A percentile compares a stretch with the other conserved stretches of the same genome.
Conservation (phyloP, 2,888 invertebrate genomes). For the Noctua comes region DNA sequence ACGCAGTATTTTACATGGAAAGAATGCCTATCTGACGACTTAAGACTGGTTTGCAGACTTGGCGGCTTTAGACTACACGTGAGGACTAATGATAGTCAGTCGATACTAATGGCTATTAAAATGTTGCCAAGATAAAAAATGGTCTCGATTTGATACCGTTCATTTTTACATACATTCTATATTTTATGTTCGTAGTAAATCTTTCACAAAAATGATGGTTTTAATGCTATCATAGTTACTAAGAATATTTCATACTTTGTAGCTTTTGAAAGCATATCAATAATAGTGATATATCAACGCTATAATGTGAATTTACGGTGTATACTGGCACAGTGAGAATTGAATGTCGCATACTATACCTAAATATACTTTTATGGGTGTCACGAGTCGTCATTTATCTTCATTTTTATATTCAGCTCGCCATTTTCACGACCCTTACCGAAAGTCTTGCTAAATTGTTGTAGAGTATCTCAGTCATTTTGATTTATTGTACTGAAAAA, state of each 20-base stretch:
- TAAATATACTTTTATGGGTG: conserved; percentile 60
- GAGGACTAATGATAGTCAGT: not conserved
- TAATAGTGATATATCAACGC: conserved; percentile 34
- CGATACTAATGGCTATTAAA: not conserved
- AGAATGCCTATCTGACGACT: not conserved
- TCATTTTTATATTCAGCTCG: conserved; percentile 56
- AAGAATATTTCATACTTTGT: conserved; percentile 5
- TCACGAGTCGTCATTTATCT: conserved; percentile 59
- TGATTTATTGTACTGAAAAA: conserved; percentile 8
- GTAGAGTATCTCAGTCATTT: conserved; percentile 27
- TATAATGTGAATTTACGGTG: conserved; percentile 50
- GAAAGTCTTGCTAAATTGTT: conserved; percentile 30
- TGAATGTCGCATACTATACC: conserved; percentile 53
- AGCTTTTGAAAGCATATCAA: conserved; percentile 32
- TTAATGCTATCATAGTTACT: conserved; percentile 1
- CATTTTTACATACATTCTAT: not conserved
- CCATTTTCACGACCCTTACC: conserved; percentile 48
- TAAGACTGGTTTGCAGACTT: not conserved
- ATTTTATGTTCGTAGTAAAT: not conserved
- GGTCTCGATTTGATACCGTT: not conserved
- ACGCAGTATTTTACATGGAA: not conserved
- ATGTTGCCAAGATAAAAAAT: not conserved
- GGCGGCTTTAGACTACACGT: not conserved
- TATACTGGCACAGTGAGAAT: conserved; percentile 45
- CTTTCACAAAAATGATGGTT: not conserved